Conservation (phyloP, 2,113 vertebrate genomes). For the Callospermophilus lateralis region DNA sequence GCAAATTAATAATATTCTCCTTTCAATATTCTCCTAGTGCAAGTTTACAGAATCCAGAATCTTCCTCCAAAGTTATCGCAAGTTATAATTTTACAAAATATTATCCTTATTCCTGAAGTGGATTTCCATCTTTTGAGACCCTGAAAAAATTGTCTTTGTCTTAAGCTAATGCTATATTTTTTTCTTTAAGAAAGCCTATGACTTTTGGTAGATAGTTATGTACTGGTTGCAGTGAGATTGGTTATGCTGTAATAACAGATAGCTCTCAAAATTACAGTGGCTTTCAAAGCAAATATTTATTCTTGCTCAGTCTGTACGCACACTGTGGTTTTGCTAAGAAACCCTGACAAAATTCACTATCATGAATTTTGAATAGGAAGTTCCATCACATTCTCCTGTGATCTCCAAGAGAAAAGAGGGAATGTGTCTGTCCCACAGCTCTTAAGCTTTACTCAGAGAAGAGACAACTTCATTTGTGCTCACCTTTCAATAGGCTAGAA, state of each 20-base stretch:
- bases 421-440: accelerated
- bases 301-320: background rate
- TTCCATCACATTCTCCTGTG: accelerated
- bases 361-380: background rate
- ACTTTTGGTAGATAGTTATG: background rate
- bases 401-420: background rate
- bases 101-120: background rate
- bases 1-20: background rate
- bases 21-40: background rate
- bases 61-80: background rate
- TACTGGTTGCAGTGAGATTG: background rate
- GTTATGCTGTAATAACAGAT: background rate
- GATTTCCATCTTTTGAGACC: background rate
- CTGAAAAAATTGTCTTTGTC: background rate
- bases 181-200: background rate
- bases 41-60: background rate
- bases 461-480: background rate
- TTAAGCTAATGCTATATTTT: background rate
- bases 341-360: background rate
- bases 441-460: background rate
- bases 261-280: background rate
- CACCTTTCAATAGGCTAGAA: background rate
- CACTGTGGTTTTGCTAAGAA: background rate
- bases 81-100: background rate
- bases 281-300: background rate